Percentiles rank a stretch among this genome's conserved stretches.
Evolutionary conservation across 2,888 invertebrate species (phyloP).

Genomic region (Neocrepidodera transversa): DNA sequence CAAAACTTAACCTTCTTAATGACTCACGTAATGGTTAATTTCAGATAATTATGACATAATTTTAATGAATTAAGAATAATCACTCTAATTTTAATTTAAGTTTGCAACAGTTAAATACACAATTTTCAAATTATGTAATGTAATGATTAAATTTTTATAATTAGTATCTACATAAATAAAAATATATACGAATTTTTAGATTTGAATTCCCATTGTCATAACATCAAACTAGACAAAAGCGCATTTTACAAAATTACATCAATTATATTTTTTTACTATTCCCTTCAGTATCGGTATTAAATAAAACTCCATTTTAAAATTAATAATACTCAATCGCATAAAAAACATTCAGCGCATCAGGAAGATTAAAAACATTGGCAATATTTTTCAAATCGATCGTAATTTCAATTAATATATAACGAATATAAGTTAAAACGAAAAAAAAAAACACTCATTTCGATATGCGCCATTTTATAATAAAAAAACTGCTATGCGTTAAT

Average conservation of each 20-base stretch:
- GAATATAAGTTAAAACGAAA: conserved; percentile 43
- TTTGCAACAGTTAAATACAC: neutral
- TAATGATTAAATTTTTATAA: neutral
- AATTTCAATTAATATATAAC: conserved; percentile 45
- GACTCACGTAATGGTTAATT: conserved; percentile 28
- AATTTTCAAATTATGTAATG: neutral
- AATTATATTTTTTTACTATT: conserved; percentile 6
- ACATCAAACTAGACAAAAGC: no score
- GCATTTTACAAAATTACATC: conserved; percentile 2
- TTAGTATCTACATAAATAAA: no score
- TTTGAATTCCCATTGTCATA: no score
- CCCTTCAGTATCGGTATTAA: conserved; percentile 9
- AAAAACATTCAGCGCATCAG: conserved; percentile 36
- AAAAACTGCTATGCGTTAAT: conserved; percentile 50
- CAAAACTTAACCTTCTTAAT: conserved; percentile 28
- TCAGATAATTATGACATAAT: conserved; percentile 30
- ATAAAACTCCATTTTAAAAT: conserved; percentile 23
- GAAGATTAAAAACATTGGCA: conserved; percentile 37
- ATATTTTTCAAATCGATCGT: conserved; percentile 36
- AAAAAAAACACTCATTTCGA: conserved; percentile 49
- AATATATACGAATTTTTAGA: no score
- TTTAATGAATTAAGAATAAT: conserved; percentile 18
- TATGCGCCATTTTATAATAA: conserved; percentile 52
- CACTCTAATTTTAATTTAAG: conserved; percentile 7
- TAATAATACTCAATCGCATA: conserved; percentile 29